A percentile compares a stretch with the other conserved stretches of the same genome.
These are phyloP conservation scores for Bufo gargarizans DNA, from an alignment of 2,113 vertebrate species.

Conservation along the genomic window DNA sequence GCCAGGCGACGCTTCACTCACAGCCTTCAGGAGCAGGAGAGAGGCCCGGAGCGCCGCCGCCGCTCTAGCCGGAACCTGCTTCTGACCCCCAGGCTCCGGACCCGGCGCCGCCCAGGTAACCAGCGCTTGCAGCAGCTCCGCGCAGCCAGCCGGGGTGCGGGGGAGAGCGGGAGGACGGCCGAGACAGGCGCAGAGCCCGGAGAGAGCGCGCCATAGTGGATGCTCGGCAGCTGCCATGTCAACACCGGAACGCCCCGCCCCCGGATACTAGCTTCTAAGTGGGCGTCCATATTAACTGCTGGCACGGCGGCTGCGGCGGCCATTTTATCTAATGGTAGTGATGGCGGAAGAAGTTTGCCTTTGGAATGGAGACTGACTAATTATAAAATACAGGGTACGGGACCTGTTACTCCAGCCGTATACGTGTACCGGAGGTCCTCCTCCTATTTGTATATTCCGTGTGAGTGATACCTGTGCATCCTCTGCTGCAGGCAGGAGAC, in stretches of 20 bases:
- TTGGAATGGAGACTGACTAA: neutral
- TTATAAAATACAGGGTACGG: neutral
- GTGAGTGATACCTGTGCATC: no score
- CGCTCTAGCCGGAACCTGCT: neutral
- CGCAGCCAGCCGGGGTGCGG: neutral
- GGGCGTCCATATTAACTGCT: constrained; percentile 34
- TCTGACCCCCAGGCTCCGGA: neutral
- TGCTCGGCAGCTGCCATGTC: constrained; percentile 13
- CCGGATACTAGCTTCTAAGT: neutral
- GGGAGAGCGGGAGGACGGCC: neutral
- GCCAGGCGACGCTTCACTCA: neutral
- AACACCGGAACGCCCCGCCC: neutral
- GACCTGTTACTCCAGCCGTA: no score
- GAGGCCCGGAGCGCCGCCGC: neutral
- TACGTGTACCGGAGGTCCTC: no score
- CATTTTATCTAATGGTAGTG: neutral
- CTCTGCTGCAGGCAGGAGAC: neutral
- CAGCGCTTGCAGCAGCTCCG: constrained; percentile 1
- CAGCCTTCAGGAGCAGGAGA: neutral
- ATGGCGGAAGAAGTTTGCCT: neutral
- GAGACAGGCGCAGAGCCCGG: neutral
- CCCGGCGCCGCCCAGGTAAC: neutral
- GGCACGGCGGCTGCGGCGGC: neutral
- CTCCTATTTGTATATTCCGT: no score
- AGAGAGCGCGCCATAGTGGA: neutral